Conservation (phyloP, 2,888 invertebrate species). For the Mythimna ferrago region DNA sequence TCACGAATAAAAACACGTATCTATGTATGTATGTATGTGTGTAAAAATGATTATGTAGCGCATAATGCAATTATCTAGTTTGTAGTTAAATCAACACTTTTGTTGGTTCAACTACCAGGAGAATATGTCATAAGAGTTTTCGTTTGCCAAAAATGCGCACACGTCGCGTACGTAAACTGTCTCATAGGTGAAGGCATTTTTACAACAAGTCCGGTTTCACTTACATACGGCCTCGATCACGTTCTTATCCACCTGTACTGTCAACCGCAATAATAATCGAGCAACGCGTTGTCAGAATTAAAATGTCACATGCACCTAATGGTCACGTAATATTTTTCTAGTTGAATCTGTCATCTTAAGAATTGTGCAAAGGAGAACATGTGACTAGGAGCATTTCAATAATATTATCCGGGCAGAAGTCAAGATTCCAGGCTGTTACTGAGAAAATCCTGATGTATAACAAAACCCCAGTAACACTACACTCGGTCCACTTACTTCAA, state of each 20-base stretch:
- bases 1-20: neutral
- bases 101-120: neutral
- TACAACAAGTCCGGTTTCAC: constrained; percentile 62
- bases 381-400: neutral
- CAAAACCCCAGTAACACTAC: neutral
- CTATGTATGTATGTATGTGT: neutral
- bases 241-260: constrained; percentile 41
- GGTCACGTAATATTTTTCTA: constrained; percentile 24
- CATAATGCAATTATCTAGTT: too few relatives aligned
- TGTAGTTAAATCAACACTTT: neutral
- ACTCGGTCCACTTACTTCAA: neutral
- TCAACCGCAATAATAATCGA: constrained; percentile 37
- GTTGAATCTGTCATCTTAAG: constrained; percentile 3
- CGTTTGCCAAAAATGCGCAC: constrained; percentile 22
- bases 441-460: neutral
- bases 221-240: constrained; percentile 62
- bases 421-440: neutral
- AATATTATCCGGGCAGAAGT: neutral
- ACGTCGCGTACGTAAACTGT: constrained; percentile 15
- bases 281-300: constrained; percentile 19
- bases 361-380: neutral
- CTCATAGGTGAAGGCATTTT: constrained; percentile 50
- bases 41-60: neutral
- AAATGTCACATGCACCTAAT: neutral
- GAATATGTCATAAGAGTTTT: neutral